phyloP scores from a whole-genome alignment of 2,113 vertebrate genomes.

The Tauraco erythrolophus region DNA sequence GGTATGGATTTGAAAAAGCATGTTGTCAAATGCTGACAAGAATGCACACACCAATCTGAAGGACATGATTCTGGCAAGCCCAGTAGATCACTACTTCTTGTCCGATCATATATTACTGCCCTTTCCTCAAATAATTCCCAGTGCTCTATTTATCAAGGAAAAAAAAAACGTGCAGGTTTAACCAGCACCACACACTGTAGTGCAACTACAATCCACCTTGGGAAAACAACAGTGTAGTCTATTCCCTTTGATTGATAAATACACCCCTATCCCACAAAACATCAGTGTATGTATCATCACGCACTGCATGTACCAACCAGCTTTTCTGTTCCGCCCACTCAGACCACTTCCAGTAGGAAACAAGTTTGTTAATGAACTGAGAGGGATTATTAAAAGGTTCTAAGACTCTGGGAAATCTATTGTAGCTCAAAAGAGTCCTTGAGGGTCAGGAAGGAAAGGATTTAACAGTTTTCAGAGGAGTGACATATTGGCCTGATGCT shows the following conservation, averaged over 20 bases:
- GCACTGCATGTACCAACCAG: background rate
- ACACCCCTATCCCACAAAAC: background rate
- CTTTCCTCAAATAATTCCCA: background rate
- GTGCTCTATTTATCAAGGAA: background rate
- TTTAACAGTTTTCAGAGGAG: constrained; percentile 16
- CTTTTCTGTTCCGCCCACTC: background rate
- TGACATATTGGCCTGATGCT: constrained; percentile 9
- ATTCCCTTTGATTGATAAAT: background rate
- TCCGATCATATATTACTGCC: background rate
- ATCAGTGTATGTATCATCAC: background rate
- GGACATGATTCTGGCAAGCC: background rate
- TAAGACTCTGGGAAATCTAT: background rate
- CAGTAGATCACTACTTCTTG: background rate
- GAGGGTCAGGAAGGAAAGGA: constrained; percentile 11
- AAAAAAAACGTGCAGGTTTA: background rate
- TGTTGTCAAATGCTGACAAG: background rate
- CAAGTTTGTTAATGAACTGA: background rate
- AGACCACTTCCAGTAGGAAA: background rate
- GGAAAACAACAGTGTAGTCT: background rate
- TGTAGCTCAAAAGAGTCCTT: background rate
- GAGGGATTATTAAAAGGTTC: background rate
- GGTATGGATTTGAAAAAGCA: background rate
- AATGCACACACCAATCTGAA: background rate
- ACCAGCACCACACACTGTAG: background rate
- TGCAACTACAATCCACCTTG: background rate